Conservation (phyloP, 2,797 vertebrate species). For the Scarus forsteni region DNA sequence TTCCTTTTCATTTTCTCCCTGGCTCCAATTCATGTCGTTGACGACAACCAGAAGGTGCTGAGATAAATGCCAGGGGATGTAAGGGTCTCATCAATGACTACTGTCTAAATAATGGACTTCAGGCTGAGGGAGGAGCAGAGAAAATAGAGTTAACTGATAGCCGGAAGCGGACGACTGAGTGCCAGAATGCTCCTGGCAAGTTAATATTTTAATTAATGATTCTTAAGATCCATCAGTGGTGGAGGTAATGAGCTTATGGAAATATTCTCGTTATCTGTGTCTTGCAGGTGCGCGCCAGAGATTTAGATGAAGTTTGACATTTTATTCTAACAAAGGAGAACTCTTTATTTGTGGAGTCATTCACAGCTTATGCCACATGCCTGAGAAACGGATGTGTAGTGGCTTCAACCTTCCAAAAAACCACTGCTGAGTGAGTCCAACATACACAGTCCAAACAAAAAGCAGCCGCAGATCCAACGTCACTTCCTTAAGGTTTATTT, state of each 20-base stretch:
- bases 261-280: conserved; percentile 43
- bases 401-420: no score
- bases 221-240: conserved; percentile 17
- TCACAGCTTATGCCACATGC: background rate
- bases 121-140: conserved; percentile 2
- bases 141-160: conserved; percentile 37
- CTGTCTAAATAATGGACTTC: conserved; percentile 28
- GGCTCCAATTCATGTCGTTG: conserved; percentile 15
- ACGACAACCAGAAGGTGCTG: conserved; percentile 35
- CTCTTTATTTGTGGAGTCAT: background rate
- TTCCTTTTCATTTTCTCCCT: conserved; percentile 7
- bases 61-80: conserved; percentile 33
- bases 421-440: no score
- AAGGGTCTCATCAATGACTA: conserved; percentile 21
- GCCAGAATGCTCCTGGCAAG: conserved; percentile 39
- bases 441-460: no score
- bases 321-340: conserved; percentile 17
- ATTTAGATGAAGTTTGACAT: conserved; percentile 14
- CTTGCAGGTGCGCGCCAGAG: conserved; percentile 14
- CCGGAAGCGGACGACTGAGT: conserved; percentile 25
- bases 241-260: conserved; percentile 40
- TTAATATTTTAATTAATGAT: conserved; percentile 47
- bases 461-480: no score
- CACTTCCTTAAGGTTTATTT: no score
- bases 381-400: no score